These are phyloP conservation scores for Etia nguti DNA, from an alignment of 2,113 vertebrate genomes.

Conservation along the genomic window DNA sequence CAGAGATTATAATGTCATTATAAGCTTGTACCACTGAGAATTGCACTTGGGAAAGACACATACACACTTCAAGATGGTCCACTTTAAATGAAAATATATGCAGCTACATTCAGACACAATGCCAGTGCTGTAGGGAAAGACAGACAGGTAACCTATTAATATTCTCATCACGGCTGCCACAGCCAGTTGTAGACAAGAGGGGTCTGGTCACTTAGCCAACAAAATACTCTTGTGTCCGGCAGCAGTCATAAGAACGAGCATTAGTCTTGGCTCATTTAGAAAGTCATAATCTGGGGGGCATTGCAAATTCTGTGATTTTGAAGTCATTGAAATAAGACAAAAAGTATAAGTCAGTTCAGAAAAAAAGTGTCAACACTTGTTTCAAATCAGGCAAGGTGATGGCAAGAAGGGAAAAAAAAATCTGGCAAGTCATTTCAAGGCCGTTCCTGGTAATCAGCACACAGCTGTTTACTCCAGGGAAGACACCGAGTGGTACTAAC, in stretches of 20 bases:
- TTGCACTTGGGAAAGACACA: slow-evolving; percentile 1
- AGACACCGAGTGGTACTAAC: slow-evolving; percentile 9
- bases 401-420: neutral
- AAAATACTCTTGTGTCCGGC: slow-evolving; percentile 26
- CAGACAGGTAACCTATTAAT: slow-evolving; percentile 15
- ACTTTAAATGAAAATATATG: slow-evolving; percentile 28
- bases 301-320: neutral
- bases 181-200: slow-evolving; percentile 11
- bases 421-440: slow-evolving; percentile 22
- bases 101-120: neutral
- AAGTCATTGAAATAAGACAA: neutral
- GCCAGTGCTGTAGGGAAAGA: neutral
- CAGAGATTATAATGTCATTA: slow-evolving; percentile 64
- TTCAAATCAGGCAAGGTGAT: neutral
- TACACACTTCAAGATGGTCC: slow-evolving; percentile 7
- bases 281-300: slow-evolving; percentile 14
- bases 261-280: slow-evolving; percentile 49
- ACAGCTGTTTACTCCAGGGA: slow-evolving; percentile 47
- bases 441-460: slow-evolving; percentile 28
- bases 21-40: slow-evolving; percentile 27
- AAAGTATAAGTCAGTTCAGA: neutral
- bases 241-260: neutral
- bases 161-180: slow-evolving; percentile 28
- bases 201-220: neutral
- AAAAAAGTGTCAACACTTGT: neutral